Conservation (phyloP, 2,797 vertebrate genomes). For the Clamator glandarius region DNA sequence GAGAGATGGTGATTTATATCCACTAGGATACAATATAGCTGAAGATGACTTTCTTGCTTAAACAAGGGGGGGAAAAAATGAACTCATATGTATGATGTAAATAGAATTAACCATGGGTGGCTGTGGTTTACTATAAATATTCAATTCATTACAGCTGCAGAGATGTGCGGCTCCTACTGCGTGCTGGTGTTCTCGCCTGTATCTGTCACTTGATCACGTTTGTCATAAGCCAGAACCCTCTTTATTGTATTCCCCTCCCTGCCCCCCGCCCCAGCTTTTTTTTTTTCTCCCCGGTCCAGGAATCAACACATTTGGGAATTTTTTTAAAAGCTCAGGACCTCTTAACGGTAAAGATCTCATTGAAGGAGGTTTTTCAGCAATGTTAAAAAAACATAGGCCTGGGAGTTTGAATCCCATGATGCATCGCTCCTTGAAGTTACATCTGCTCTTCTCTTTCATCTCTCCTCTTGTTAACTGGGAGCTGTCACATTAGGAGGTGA, state of each 20-base stretch:
- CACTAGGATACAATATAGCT: conserved; percentile 65
- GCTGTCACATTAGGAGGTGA: conserved; percentile 98
- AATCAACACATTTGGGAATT: conserved; percentile 51
- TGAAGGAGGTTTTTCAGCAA: conserved; percentile 67
- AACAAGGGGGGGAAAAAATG: conserved; percentile 74
- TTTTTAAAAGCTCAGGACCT: conserved; percentile 46
- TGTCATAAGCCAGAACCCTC: conserved; percentile 63
- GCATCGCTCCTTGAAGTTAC: conserved; percentile 95
- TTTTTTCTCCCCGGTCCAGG: background rate
- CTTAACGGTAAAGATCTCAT: conserved; percentile 65
- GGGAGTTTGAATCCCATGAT: conserved; percentile 92
- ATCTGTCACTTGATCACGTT: conserved; percentile 52
- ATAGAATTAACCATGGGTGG: conserved; percentile 67
- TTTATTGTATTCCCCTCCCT: background rate
- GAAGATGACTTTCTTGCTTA: conserved; percentile 76
- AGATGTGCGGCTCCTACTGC: conserved; percentile 57
- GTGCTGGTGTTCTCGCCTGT: conserved; percentile 28
- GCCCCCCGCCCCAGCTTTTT: accelerated
- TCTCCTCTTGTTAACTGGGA: conserved; percentile 95
- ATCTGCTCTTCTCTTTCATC: conserved; percentile 99
- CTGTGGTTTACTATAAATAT: conserved; percentile 71
- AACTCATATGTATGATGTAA: conserved; percentile 77
- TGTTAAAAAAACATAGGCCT: conserved; percentile 71
- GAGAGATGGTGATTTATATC: conserved; percentile 78
- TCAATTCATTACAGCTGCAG: conserved; percentile 59